Evolutionary conservation across 2,797 vertebrate species (phyloP), one percentile per base, ranked within the genome.

Genomic region (Amazonetta brasiliensis): DNA sequence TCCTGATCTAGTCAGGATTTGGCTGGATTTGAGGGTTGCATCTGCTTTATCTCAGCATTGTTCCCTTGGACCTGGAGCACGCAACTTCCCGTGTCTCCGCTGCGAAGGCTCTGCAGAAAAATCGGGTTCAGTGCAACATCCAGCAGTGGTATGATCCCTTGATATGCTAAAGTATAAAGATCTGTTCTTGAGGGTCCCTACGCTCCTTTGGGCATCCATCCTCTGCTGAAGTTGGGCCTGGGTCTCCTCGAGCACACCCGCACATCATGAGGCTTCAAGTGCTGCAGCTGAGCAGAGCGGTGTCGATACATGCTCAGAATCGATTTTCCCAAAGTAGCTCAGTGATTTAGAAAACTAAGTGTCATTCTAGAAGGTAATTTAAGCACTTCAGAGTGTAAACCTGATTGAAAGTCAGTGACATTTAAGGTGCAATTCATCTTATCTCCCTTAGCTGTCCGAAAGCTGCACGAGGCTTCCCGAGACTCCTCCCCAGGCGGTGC

Each of bases 321-420:
- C 16, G 5, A 35, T 71, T 43, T 87, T 64, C 89, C 72, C 39
- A 62, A 62, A 86, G 73, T 0, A 79, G 50, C 35, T 44, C 11
- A 67, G 35, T 59, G 71, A 60, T 79, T 92, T 71, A 74, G 59
- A 62, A 80, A 89, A 41, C 74, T 25, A 56, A 87, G 21, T 72
- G 80, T 62, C 74, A 35, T 52, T 84, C 75, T 62, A 60, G 74
- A 62, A 69, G 41, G 78, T 48, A 54, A 94, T 91, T 84, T 67
- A 80, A 82, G 72, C 77, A 71, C 43, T 84, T 87, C 19, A 48
- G 78, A 56, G 35, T 19, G 33, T 63, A 28, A 50, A 71, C 1
- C 23, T 67, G 63, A 83, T 6, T 76, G 74, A 60, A 92, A 93
- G 55, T 33, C 67, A 41, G 48, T 79, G 71, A 41, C 43, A 73